These are phyloP conservation scores for Pandemis corylana DNA, from an alignment of 2,888 invertebrate genomes.

Conservation along the genomic window DNA sequence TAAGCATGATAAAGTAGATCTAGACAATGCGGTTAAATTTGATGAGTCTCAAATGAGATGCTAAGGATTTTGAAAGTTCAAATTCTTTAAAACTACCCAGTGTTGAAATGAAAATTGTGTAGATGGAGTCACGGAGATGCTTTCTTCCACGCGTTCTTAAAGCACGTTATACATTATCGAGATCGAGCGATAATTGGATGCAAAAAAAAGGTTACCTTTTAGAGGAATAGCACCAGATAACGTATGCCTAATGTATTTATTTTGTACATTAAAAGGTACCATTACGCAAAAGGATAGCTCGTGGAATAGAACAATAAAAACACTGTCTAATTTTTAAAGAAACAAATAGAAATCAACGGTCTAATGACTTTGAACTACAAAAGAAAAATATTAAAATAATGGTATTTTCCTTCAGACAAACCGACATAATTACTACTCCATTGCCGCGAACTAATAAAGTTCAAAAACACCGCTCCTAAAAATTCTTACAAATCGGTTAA, in stretches of 20 bases:
- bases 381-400: neutral
- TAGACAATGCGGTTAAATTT: neutral
- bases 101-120: too few relatives aligned
- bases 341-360: neutral
- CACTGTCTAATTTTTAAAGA: neutral
- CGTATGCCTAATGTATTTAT: too few relatives aligned
- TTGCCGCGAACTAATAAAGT: neutral
- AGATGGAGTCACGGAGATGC: too few relatives aligned
- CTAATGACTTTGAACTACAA: neutral
- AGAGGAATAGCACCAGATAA: too few relatives aligned
- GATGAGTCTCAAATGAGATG: neutral
- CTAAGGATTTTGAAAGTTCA: neutral
- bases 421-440: neutral
- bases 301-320: neutral
- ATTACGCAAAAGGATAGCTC: too few relatives aligned
- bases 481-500: conserved; percentile 36
- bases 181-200: too few relatives aligned
- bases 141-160: too few relatives aligned
- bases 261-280: too few relatives aligned
- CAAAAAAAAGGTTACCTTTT: too few relatives aligned
- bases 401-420: conserved; percentile 2
- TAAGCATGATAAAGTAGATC: neutral
- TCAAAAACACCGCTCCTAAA: conserved; percentile 22
- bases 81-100: too few relatives aligned
- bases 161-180: too few relatives aligned